Base-by-base conservation (phyloP, 2,797 vertebrate genomes). In the Ptychobarbus kaznakovi region DNA sequence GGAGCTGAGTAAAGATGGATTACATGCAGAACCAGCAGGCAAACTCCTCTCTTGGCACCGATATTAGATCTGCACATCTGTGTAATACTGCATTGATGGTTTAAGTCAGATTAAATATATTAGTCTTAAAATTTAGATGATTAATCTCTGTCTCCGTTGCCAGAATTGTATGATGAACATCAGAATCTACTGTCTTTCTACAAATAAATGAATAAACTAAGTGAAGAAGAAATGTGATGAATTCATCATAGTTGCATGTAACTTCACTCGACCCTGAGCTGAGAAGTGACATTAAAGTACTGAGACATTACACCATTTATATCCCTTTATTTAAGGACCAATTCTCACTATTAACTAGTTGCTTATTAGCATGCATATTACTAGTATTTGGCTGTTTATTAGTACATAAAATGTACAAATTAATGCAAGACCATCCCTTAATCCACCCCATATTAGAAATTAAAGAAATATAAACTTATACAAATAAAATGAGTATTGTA, bases 1-100 rank as follows among this genome's bases (percentile, higher is more conserved):
- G 69, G 69, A 82, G 51, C n/a, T n/a, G 80, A 82, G 53, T 82
- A 28, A 73, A 20, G 35, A 32, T 25, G 51, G 35, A 70, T 32
- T 44, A 13, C n/a, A 65, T 16, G 63, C 63, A 79, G 75, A 25
- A 42, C 7, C 40, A 42, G 40, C n/a, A 44, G 58, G 9, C 9
- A 63, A 63, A 65, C 58, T 25, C 53, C 51, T 53, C 20, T 76
- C 32, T 38, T 56, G 49, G 15, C 49, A 76, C 11, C 56, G n/a
- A 22, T 38, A 53, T 75, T 75, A 53, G 46, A 65, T 15, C 12
- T 63, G 6, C 56, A 58, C 25, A 16, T 32, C 28, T 65, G 28
- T 65, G 61, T 32, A 16, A 65, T 65, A 6, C 61, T 65, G 25
- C 25, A 16, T 32, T 65, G 25, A 65, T 65, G 13, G 61, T 28